Evolutionary conservation across 2,113 vertebrate species (phyloP).

Genomic region (Larimichthys polyactis): DNA sequence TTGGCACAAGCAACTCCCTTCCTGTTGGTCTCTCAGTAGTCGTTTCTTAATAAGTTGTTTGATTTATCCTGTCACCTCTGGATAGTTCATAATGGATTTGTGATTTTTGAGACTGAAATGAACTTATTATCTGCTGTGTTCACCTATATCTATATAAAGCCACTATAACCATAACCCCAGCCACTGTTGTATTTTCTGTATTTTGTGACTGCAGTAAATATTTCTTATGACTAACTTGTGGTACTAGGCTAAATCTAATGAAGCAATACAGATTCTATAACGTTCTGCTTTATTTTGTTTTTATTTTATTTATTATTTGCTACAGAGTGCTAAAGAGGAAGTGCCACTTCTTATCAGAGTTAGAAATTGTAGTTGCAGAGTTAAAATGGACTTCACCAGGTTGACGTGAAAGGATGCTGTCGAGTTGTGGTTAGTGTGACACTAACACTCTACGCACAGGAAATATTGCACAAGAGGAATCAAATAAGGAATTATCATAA

Average conservation of each 20-base stretch:
- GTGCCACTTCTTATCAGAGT: background rate
- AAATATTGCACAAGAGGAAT: background rate
- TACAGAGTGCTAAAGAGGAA: background rate
- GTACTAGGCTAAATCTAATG: background rate
- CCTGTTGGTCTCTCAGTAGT: too few species aligned
- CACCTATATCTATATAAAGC: background rate
- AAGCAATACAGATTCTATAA: background rate
- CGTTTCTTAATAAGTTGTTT: too few species aligned
- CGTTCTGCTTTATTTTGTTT: background rate
- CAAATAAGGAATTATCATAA: background rate
- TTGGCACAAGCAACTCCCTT: too few species aligned
- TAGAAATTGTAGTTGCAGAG: background rate
- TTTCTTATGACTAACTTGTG: background rate
- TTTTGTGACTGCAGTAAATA: background rate
- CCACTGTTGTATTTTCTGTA: background rate
- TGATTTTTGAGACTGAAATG: too few species aligned
- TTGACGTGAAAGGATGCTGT: background rate
- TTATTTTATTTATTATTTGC: background rate
- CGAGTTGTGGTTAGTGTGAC: constrained; percentile 6
- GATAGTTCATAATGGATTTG: too few species aligned
- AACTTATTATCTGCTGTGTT: too few species aligned
- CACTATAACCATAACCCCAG: background rate
- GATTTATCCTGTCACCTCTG: too few species aligned
- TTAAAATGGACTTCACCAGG: background rate
- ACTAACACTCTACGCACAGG: constrained; percentile 42